phyloP scores from a whole-genome alignment of 2,888 invertebrate genomes.

The Lasioglossum malachurum region DNA sequence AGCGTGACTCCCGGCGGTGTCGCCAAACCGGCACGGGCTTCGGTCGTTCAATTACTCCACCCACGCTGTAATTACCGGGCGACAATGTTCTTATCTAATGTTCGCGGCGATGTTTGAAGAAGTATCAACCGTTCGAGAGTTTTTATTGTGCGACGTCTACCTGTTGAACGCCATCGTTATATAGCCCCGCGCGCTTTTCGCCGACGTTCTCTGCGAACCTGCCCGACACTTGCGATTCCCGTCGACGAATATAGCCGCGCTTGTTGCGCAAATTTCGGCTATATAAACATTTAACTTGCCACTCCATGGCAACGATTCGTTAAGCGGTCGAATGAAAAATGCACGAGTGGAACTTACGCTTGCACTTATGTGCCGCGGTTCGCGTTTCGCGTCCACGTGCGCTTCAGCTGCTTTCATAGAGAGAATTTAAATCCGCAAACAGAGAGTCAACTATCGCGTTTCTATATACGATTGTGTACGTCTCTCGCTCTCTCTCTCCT shows the following conservation, averaged over 20 bases:
- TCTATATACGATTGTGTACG: background rate
- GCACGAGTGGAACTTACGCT: background rate
- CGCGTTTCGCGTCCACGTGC: background rate
- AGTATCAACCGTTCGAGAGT: constrained; percentile 42
- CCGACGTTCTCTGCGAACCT: background rate
- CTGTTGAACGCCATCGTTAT: constrained; percentile 48
- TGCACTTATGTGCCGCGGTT: background rate
- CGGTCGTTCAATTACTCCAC: background rate
- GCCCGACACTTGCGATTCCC: constrained; percentile 20
- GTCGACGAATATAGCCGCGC: constrained; percentile 7
- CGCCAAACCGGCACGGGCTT: background rate
- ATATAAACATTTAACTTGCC: background rate
- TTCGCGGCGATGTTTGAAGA: constrained; percentile 45
- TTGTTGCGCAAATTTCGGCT: background rate
- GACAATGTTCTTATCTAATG: constrained; percentile 26
- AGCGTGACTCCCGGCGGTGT: background rate
- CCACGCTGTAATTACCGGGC: constrained; percentile 5
- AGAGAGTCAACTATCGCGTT: background rate
- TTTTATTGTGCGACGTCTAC: constrained; percentile 58
- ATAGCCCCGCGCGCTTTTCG: constrained; percentile 5
- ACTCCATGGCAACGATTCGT: background rate
- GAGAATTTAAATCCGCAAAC: background rate
- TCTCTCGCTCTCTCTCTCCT: background rate
- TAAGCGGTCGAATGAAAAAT: background rate
- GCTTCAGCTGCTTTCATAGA: background rate